Conservation (phyloP, 2,888 invertebrate genomes). For the Thumatha senex region DNA sequence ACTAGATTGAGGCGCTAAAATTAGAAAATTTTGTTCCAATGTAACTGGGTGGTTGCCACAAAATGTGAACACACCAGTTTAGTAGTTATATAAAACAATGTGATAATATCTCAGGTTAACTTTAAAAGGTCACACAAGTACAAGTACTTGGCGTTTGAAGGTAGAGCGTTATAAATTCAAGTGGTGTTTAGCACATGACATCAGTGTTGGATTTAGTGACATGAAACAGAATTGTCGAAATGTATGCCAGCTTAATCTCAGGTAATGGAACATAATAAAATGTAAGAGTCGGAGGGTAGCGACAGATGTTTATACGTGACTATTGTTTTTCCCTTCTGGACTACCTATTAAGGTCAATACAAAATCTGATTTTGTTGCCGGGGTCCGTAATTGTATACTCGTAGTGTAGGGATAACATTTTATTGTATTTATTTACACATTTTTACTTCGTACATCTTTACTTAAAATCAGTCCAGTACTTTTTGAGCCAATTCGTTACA, state of each 20-base stretch:
- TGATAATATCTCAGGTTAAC: too few relatives aligned
- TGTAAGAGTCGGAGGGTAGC: constrained; percentile 76
- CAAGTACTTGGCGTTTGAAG: too few relatives aligned
- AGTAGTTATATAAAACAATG: too few relatives aligned
- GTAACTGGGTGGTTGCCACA: too few relatives aligned
- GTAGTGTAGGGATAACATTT: constrained; percentile 13
- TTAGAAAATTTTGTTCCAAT: too few relatives aligned
- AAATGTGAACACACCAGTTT: too few relatives aligned
- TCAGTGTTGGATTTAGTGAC: constrained; percentile 25
- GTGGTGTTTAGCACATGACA: too few relatives aligned
- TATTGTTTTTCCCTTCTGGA: constrained; percentile 62
- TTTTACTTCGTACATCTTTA: constrained; percentile 5
- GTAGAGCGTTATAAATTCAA: too few relatives aligned
- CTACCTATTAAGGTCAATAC: constrained; percentile 51
- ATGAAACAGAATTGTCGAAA: constrained; percentile 66
- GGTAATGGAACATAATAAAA: constrained; percentile 79
- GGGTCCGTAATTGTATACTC: constrained; percentile 16
- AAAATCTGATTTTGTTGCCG: constrained; percentile 52
- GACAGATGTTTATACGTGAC: constrained; percentile 78
- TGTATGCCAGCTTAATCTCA: constrained; percentile 75
- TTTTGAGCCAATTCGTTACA: too few relatives aligned
- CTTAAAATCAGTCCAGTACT: too few relatives aligned
- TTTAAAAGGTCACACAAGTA: too few relatives aligned
- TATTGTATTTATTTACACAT: constrained; percentile 5
- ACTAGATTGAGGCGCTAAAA: too few relatives aligned